These are phyloP conservation scores for Andrena cerasifolii DNA, from an alignment of 1,140 invertebrate species.

Conservation along the genomic window DNA sequence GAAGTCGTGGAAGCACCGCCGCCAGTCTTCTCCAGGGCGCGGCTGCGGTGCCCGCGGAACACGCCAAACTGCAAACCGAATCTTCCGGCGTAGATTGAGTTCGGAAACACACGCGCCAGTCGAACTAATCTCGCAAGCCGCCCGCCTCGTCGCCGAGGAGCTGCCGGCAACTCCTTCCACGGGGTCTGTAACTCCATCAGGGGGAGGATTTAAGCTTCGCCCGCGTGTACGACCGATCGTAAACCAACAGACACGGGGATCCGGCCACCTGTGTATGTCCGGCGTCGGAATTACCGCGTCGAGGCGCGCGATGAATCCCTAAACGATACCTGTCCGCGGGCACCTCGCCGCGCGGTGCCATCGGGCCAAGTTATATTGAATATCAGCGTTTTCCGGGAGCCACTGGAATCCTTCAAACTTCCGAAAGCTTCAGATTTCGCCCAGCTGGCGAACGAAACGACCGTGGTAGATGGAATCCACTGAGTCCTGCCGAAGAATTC, in stretches of 20 bases:
- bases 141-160: slow-evolving; percentile 14
- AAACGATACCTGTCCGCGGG: not conserved
- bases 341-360: not conserved
- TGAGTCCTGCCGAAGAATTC: no score
- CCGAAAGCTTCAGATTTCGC: no score
- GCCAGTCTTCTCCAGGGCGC: slow-evolving; percentile 43
- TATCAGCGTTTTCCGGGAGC: not conserved
- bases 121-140: slow-evolving; percentile 68
- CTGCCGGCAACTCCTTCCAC: slow-evolving; percentile 21
- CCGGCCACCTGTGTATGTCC: slow-evolving; percentile 1
- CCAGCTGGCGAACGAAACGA: no score
- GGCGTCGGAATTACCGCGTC: not conserved
- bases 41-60: slow-evolving; percentile 19
- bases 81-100: slow-evolving; percentile 72
- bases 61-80: slow-evolving; percentile 71
- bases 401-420: not conserved
- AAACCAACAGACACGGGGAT: slow-evolving; percentile 22
- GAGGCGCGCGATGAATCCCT: slow-evolving; percentile 7
- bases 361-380: not conserved
- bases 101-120: slow-evolving; percentile 71
- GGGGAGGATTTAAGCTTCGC: slow-evolving; percentile 61
- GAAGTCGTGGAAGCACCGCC: slow-evolving; percentile 31
- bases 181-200: slow-evolving; percentile 63
- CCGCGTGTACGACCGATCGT: slow-evolving; percentile 64
- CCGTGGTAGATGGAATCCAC: no score